Conservation (phyloP, 1,140 invertebrate genomes). For the Atta texana region DNA sequence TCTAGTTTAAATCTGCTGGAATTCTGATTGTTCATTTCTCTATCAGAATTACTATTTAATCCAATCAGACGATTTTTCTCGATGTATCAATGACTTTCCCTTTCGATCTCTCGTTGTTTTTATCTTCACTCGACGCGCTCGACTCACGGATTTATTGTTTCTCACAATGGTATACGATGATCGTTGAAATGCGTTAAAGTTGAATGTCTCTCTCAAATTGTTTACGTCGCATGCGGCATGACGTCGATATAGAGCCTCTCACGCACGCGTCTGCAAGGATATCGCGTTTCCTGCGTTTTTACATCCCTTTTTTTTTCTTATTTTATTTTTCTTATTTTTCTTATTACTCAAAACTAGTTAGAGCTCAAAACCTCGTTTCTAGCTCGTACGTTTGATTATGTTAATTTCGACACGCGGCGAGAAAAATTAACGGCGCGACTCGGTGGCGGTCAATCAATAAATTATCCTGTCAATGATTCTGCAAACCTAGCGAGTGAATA, state of each 20-base stretch:
- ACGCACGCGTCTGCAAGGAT: constrained; percentile 54
- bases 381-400: constrained; percentile 69
- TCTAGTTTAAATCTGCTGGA: no score
- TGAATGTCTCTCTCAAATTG: constrained; percentile 52
- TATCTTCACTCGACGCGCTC: constrained; percentile 2
- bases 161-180: constrained; percentile 13
- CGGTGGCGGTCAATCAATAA: constrained; percentile 65
- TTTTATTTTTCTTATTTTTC: no score
- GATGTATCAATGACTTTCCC: neutral
- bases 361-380: constrained; percentile 50
- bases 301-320: neutral
- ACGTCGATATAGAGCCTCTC: constrained; percentile 42
- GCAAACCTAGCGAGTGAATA: constrained; percentile 35
- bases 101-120: constrained; percentile 11
- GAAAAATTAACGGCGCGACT: constrained; percentile 44
- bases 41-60: no score
- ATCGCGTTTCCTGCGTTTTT: constrained; percentile 57
- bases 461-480: constrained; percentile 60
- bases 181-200: constrained; percentile 48
- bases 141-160: constrained; percentile 65
- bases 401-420: constrained; percentile 60
- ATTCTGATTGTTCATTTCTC: no score
- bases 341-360: constrained; percentile 22
- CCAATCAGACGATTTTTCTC: no score
- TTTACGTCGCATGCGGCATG: constrained; percentile 46